Conservation (phyloP, 2,888 invertebrate genomes). For the Ichneumoninae sp. region DNA sequence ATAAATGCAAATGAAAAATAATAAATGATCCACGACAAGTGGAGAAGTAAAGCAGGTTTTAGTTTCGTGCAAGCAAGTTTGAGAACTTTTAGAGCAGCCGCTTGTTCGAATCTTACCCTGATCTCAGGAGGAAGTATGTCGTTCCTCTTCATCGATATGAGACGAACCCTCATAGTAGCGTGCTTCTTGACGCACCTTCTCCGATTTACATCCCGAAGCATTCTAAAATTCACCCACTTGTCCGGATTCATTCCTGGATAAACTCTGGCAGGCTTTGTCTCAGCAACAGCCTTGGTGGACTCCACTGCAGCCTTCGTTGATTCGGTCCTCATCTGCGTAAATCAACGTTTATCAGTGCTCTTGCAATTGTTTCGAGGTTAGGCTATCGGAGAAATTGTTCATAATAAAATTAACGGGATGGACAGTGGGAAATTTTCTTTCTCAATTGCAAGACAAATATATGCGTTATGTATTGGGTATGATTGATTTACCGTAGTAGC, state of each 20-base stretch:
- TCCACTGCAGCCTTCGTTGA: slow-evolving; percentile 19
- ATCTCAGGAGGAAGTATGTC: slow-evolving; percentile 93
- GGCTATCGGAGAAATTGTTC: not conserved
- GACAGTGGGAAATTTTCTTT: not conserved
- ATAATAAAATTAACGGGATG: not conserved
- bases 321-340: slow-evolving; percentile 52
- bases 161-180: slow-evolving; percentile 91
- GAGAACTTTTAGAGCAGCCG: not conserved
- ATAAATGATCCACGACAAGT: no score
- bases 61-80: not conserved
- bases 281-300: not conserved
- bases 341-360: not conserved
- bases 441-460: not conserved
- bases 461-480: not conserved
- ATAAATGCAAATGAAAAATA: no score
- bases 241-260: slow-evolving; percentile 76
- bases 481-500: slow-evolving; percentile 30
- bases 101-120: slow-evolving; percentile 81
- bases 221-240: slow-evolving; percentile 93
- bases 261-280: not conserved
- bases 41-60: no score
- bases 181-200: slow-evolving; percentile 91
- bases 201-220: slow-evolving; percentile 94
- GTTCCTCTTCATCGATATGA: slow-evolving; percentile 94
- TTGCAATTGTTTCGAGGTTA: slow-evolving; percentile 56